Percentiles rank a stretch among this genome's conserved stretches.
These are phyloP conservation scores for Trogon surrucura DNA, from an alignment of 2,113 vertebrate genomes.

Conservation along the genomic window DNA sequence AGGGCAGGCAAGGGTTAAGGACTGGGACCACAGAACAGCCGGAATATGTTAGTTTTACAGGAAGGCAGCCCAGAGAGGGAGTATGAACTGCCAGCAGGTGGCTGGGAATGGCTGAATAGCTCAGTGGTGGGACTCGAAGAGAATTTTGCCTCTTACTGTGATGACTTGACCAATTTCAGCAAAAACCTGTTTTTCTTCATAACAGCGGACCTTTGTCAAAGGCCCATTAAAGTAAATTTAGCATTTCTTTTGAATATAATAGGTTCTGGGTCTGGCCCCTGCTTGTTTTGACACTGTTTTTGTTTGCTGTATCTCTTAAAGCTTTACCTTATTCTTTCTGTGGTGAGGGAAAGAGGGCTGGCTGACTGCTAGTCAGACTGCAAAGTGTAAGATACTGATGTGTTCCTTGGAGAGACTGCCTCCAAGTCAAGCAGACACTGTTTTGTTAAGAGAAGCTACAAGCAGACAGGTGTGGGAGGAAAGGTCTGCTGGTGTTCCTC, in stretches of 20 bases:
- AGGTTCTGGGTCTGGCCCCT: background rate
- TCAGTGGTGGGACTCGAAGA: slow-evolving; percentile 2
- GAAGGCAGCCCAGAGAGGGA: slow-evolving; percentile 14
- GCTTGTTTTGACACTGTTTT: background rate
- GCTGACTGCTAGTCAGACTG: background rate
- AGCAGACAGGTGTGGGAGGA: background rate
- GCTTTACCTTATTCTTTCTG: background rate
- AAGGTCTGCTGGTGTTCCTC: background rate
- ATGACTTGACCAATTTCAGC: background rate
- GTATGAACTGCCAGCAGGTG: slow-evolving; percentile 62
- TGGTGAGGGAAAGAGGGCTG: background rate
- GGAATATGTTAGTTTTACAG: slow-evolving; percentile 32
- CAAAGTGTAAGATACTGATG: background rate
- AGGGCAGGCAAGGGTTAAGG: slow-evolving; percentile 43
- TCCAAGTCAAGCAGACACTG: background rate
- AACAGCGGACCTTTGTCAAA: background rate
- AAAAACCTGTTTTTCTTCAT: background rate
- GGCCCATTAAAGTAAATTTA: background rate
- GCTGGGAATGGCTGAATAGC: slow-evolving; percentile 33
- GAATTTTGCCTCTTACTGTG: background rate
- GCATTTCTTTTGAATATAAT: background rate
- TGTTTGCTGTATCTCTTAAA: background rate
- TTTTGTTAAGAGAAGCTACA: background rate
- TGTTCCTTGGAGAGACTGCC: background rate
- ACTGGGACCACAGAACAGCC: slow-evolving; percentile 15